Percentiles rank a stretch among this genome's conserved stretches.
These are phyloP conservation scores for Lutraria rhynchaena DNA, from an alignment of 1,140 invertebrate species.

Conservation along the genomic window DNA sequence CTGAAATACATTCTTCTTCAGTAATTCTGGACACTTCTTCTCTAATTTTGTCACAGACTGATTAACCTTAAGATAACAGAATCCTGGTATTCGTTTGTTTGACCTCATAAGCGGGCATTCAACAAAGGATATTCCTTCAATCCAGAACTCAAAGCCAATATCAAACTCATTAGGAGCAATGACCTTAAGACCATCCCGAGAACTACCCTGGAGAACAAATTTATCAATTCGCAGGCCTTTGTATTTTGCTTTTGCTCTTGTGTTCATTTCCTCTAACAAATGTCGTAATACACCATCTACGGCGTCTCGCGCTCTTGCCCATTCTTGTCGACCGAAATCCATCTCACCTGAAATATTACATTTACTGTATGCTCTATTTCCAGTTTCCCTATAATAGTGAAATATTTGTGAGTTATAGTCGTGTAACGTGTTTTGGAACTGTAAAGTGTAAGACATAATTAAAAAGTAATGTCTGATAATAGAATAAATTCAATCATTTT, in stretches of 20 bases:
- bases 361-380: no score
- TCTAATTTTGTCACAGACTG: not conserved
- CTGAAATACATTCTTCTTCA: slow-evolving; percentile 11
- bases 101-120: not conserved
- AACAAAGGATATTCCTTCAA: slow-evolving; percentile 29
- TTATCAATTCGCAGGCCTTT: slow-evolving; percentile 29
- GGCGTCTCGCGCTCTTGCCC: slow-evolving; percentile 13
- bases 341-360: slow-evolving; percentile 24
- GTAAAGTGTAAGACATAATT: not conserved
- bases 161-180: slow-evolving; percentile 42
- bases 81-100: slow-evolving; percentile 12
- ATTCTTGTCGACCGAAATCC: slow-evolving; percentile 30
- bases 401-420: no score
- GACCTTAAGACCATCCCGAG: slow-evolving; percentile 55
- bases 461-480: no score
- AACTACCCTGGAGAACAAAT: slow-evolving; percentile 46
- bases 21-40: slow-evolving; percentile 16
- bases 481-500: no score
- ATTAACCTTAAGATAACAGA: slow-evolving; percentile 14
- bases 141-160: slow-evolving; percentile 29
- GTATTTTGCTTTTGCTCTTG: not conserved
- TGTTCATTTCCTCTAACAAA: slow-evolving; percentile 19
- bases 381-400: no score
- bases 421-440: not conserved
- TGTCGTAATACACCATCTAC: slow-evolving; percentile 26